Base-by-base conservation (phyloP, 2,797 vertebrate species). In the Avahi laniger region DNA sequence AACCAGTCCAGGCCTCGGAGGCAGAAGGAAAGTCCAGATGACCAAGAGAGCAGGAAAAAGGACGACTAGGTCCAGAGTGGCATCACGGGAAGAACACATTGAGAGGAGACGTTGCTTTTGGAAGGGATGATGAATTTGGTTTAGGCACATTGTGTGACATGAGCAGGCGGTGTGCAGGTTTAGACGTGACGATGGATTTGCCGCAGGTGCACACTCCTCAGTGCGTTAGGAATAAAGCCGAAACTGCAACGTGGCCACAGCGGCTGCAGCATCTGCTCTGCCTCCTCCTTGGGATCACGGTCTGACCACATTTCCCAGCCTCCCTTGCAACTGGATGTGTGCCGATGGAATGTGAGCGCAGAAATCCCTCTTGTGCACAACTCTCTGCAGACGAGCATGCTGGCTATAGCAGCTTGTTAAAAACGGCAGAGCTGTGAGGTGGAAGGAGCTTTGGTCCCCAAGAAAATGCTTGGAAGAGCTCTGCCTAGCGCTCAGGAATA, bases 181-280 rank as follows among this genome's bases (percentile, higher is more conserved):
- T 50, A 89, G 63, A 50, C 0, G 3, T 7, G 46, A 22, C 7
- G 59, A 54, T 1, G 35, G 28, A 7, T 75, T 46, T 69, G 43
- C 50, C 0, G 11, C 14, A 28, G 65, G 20, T 41, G 17, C 26
- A 26, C 24, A 7, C 33, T 15, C 43, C 14, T 33, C n/a, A 30
- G 43, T 8, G 13, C 20, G 1, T n/a, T 4, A 35, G 52, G 57
- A 69, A 63, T 12, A 24, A 43, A 9, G 28, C 38, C 13, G 12
- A 17, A n/a, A 20, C 15, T 48, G 33, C 2, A 7, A 0, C 1
- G 0, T 0, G 33, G 81, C 57, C 69, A 2, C 2, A 2, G 67
- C 59, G n/a, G 41, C 92, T 15, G 7, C 2, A 6, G 7, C n/a
- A 22, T 24, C 65, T 84, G 61, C 48, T 46, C 4, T 0, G 5